Evolutionary conservation across 2,888 invertebrate genomes (phyloP).

Genomic region (Odontomyia ornata): DNA sequence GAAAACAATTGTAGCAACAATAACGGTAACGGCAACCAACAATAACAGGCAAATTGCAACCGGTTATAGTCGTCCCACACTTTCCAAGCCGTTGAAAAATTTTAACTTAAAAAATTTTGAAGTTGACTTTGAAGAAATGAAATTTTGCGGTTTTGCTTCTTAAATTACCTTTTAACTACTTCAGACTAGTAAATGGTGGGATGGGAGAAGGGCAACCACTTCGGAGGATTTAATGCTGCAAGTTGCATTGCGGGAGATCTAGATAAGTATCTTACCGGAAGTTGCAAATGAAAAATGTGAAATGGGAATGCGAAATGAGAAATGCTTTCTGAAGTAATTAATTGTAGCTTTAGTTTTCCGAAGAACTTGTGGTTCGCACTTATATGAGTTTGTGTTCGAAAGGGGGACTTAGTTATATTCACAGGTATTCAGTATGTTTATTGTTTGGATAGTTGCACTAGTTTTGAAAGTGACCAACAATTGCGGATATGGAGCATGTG

Average conservation of each 20-base stretch:
- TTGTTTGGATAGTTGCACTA: neutral
- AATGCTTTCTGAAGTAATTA: constrained; percentile 10
- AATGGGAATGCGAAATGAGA: neutral
- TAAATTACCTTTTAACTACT: constrained; percentile 16
- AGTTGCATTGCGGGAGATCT: neutral
- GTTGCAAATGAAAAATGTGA: constrained; percentile 7
- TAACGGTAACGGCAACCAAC: neutral
- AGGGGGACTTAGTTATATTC: neutral
- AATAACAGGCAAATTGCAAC: neutral
- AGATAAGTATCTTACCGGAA: constrained; percentile 28
- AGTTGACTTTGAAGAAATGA: constrained; percentile 10
- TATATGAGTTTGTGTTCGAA: neutral
- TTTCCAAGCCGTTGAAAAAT: neutral
- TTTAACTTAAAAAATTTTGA: neutral
- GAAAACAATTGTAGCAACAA: neutral
- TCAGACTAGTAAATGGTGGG: neutral
- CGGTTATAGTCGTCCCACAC: neutral
- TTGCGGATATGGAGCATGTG: neutral
- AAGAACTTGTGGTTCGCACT: neutral
- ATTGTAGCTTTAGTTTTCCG: neutral
- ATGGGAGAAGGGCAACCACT: neutral
- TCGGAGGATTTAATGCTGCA: neutral
- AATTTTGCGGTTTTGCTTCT: constrained; percentile 29
- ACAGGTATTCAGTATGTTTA: neutral
- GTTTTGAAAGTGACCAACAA: neutral